Base-by-base conservation (phyloP, 2,888 invertebrate genomes). In the Pseudococcus longispinus region DNA sequence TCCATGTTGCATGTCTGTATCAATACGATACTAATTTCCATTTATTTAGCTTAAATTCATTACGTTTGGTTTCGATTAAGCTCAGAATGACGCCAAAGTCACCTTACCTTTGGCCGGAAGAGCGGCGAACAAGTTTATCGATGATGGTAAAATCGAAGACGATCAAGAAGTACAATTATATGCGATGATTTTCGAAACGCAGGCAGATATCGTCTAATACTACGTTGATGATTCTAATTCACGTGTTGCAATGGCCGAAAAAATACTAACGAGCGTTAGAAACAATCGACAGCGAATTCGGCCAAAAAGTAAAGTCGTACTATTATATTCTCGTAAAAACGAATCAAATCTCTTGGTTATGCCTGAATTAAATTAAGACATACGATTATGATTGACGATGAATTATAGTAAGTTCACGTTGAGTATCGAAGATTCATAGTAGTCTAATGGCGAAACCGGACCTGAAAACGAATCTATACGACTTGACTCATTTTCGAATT, bases 131-230 rank as follows among this genome's bases (percentile, higher is more conserved):
- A 98, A 98, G 91, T 94, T 96, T 90, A 95, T 97, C 87, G 92
- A 93, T 6, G 97, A 97, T 88, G 95, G 95, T 89, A 97, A 96
- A 92, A 92, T 97, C 90, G 97, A 97, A 90, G 96, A 97, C 0
- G 98, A 98, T 90, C 97, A 97, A 91, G 98, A 99, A 91, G 95
- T 97, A 0, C 94, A 96, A 87, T 92, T 98, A 74, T 98, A 97
- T 91, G 92, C 98, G 87, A 95, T 97, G 92, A 95, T 98, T 88
- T 91, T 97, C 82, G 94, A 90, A 88, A 89, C 89, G 89, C 89
- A 89, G 84, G 89, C 88, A 88, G 29, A 51, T 86, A 18, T 18
- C 18, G 18, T 44, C n/a, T 32, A 23, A 26, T 87, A 29, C 11
- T 42, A 2, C 5, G 3, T 29, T 42, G 0, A 26, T n/a, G 32